A percentile compares a stretch with the other conserved stretches of the same genome.
These are phyloP conservation scores for Numenius arquata DNA, from an alignment of 2,113 vertebrate species.

Conservation along the genomic window DNA sequence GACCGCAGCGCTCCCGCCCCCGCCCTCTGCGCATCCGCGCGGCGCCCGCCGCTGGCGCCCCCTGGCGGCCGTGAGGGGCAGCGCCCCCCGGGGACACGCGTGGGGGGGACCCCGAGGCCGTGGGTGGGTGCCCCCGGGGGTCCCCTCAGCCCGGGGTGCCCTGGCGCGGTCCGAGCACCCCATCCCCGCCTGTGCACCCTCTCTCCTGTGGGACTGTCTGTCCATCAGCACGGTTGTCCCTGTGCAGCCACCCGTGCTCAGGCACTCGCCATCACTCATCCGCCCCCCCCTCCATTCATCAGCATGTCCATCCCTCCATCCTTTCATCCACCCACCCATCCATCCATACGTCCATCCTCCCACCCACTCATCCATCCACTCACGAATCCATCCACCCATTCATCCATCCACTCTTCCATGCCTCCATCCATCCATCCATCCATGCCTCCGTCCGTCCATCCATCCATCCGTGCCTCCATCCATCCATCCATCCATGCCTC, in stretches of 20 bases:
- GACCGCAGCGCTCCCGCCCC: accelerated
- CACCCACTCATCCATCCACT: too few species aligned
- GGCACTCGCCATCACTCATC: too few species aligned
- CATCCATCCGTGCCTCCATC: too few species aligned
- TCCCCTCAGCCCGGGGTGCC: neutral
- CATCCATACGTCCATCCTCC: neutral
- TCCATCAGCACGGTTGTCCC: too few species aligned
- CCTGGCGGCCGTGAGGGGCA: neutral
- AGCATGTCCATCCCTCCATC: too few species aligned
- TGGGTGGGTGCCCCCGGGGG: neutral
- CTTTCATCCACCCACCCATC: neutral
- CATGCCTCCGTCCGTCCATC: accelerated
- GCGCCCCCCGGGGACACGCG: too few species aligned
- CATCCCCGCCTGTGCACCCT: neutral
- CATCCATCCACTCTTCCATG: too few species aligned
- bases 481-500: too few species aligned
- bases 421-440: accelerated
- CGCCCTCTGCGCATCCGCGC: neutral
- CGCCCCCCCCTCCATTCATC: neutral
- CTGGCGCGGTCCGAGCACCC: neutral
- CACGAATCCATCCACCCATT: too few species aligned
- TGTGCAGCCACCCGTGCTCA: too few species aligned
- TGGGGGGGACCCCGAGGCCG: too few species aligned
- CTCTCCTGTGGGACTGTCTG: neutral
- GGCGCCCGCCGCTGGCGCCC: accelerated